Conservation (phyloP, 2,797 vertebrate genomes). For the Anolis apletophallus region DNA sequence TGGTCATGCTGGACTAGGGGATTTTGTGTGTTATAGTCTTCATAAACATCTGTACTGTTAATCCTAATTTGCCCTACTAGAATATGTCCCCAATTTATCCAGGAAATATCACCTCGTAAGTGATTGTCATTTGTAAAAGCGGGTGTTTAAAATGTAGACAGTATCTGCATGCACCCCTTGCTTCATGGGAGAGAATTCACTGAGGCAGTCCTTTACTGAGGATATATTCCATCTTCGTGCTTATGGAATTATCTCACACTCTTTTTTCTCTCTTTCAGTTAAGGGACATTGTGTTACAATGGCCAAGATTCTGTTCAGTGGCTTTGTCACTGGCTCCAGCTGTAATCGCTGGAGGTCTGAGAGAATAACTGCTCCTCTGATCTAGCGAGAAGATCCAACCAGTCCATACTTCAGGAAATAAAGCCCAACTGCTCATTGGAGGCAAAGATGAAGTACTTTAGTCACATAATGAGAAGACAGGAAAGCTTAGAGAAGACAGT, state of each 20-base stretch:
- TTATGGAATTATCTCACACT: not conserved
- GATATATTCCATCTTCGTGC: not conserved
- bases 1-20: no score
- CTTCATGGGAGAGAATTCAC: no score
- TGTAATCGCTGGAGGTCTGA: no score
- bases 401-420: no score
- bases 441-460: no score
- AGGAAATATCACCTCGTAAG: slow-evolving; percentile 26
- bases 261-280: not conserved
- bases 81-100: slow-evolving; percentile 37
- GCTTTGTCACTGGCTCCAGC: not conserved
- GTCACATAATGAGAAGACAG: no score
- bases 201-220: not conserved
- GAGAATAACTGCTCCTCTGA: no score
- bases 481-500: no score
- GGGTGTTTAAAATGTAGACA: not conserved
- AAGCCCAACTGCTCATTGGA: no score
- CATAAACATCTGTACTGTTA: no score
- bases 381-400: no score
- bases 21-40: no score
- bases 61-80: slow-evolving; percentile 44
- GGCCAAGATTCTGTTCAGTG: not conserved
- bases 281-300: not conserved
- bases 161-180: not conserved
- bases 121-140: not conserved